Percentiles rank a stretch among this genome's conserved stretches.
These are phyloP conservation scores for Zaprionus bogoriensis DNA, from an alignment of 2,888 invertebrate species.

Conservation along the genomic window DNA sequence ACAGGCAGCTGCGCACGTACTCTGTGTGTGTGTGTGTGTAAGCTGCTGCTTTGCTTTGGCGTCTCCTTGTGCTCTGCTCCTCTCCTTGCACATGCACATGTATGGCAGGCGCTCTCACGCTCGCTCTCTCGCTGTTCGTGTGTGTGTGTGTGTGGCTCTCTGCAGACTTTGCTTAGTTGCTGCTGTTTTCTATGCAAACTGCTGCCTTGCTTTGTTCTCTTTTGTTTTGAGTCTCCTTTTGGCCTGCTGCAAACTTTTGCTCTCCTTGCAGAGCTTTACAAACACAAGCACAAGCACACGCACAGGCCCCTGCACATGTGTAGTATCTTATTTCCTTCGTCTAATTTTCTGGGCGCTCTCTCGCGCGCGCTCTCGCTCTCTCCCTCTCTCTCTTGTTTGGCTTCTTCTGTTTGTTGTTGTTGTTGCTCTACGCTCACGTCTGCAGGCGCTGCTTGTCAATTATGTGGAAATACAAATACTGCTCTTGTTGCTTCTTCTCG, in stretches of 20 bases:
- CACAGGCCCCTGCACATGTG: not conserved
- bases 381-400: conserved; percentile 30
- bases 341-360: conserved; percentile 29
- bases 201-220: too few relatives aligned
- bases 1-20: not conserved
- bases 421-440: conserved; percentile 35
- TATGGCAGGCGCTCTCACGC: too few relatives aligned
- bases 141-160: too few relatives aligned
- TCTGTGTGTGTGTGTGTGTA: not conserved
- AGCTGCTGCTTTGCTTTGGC: too few relatives aligned
- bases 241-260: not conserved
- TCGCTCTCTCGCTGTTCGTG: too few relatives aligned
- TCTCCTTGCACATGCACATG: too few relatives aligned
- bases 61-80: too few relatives aligned
- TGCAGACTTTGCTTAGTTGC: too few relatives aligned
- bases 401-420: conserved; percentile 17
- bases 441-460: conserved; percentile 53
- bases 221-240: not conserved
- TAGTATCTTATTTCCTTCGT: conserved; percentile 27
- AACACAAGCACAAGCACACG: not conserved
- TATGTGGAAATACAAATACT: conserved; percentile 53
- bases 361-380: conserved; percentile 25
- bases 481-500: conserved; percentile 12
- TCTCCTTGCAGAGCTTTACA: not conserved
- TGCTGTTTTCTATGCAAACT: too few relatives aligned